phyloP scores from a whole-genome alignment of 2,113 vertebrate species.

The Macrotus californicus region DNA sequence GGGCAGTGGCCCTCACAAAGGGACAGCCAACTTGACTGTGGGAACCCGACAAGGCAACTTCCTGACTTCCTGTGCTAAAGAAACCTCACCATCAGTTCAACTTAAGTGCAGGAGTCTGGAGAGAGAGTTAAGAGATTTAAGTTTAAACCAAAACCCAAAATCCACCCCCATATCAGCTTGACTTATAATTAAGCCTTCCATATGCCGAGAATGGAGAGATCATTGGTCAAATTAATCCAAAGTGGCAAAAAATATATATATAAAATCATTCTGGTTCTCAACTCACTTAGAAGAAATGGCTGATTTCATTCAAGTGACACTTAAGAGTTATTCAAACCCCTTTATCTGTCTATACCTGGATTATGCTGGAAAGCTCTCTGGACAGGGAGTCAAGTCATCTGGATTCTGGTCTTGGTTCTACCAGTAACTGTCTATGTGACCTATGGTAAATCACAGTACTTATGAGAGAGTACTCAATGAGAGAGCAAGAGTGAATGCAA shows the following conservation, averaged over 20 bases:
- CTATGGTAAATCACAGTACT: background rate
- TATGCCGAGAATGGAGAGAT: slow-evolving; percentile 25
- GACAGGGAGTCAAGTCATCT: background rate
- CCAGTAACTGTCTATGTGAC: background rate
- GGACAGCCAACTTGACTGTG: slow-evolving; percentile 60
- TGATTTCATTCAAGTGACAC: slow-evolving; percentile 28
- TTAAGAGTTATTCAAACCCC: background rate
- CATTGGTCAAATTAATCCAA: background rate
- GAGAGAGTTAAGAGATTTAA: slow-evolving; percentile 49
- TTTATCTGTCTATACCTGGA: background rate
- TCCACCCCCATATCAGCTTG: background rate
- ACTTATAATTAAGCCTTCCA: slow-evolving; percentile 17
- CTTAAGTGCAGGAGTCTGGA: slow-evolving; percentile 49
- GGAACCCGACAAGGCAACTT: slow-evolving; percentile 67
- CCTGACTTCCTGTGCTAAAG: slow-evolving; percentile 72
- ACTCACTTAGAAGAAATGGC: background rate
- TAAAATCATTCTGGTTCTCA: slow-evolving; percentile 15
- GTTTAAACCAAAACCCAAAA: slow-evolving; percentile 42
- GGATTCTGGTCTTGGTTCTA: background rate
- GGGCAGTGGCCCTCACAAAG: slow-evolving; percentile 63
- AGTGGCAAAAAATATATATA: background rate
- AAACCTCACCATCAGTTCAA: slow-evolving; percentile 61
- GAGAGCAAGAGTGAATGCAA: background rate
- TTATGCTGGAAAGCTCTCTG: background rate
- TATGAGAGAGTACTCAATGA: background rate